phyloP scores from a whole-genome alignment of 1,140 invertebrate genomes.

The Ostrea denselamellosa region DNA sequence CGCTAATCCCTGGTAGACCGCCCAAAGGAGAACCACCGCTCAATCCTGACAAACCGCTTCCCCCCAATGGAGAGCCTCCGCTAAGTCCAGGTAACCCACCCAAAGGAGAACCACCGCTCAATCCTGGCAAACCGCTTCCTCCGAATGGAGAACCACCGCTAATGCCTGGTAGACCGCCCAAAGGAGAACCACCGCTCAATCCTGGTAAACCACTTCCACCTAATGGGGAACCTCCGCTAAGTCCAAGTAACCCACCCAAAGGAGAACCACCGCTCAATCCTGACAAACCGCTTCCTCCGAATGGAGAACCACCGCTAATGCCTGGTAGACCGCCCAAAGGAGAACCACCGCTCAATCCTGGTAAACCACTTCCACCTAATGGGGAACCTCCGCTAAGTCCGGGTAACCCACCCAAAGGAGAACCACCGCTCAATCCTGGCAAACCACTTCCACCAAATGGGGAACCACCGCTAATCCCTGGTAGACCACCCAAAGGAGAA shows the following conservation, averaged over 20 bases:
- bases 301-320: too few species aligned
- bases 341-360: too few species aligned
- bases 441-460: not conserved
- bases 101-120: not conserved
- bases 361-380: not conserved
- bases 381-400: not conserved
- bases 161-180: not conserved
- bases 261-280: not conserved
- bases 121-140: too few species aligned
- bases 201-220: not conserved
- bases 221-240: too few species aligned
- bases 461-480: not conserved
- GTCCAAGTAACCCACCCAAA: too few species aligned
- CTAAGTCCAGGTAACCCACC: not conserved
- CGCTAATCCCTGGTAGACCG: not conserved
- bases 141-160: not conserved
- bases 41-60: not conserved
- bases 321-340: too few species aligned
- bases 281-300: not conserved
- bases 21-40: too few species aligned
- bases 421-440: not conserved
- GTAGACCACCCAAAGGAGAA: not conserved
- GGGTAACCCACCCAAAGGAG: not conserved
- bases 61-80: not conserved
- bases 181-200: not conserved